Evolutionary conservation across 23 tunicate genomes (phyloP).

Genomic region (Clavelina lepadiformis): DNA sequence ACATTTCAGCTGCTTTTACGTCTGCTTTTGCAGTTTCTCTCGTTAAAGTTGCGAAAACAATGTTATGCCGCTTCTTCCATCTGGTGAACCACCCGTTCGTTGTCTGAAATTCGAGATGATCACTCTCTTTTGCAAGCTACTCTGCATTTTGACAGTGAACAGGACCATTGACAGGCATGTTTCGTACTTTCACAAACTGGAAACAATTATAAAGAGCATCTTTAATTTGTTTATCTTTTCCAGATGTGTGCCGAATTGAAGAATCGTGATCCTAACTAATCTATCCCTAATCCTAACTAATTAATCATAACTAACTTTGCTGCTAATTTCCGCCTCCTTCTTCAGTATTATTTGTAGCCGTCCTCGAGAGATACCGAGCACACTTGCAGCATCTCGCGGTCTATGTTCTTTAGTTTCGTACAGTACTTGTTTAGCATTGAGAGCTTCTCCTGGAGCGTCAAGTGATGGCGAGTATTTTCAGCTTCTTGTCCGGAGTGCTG

Average conservation of each 20-base stretch:
- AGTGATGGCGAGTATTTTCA: slow-evolving; percentile 2
- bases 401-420: slow-evolving; percentile 5
- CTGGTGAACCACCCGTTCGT: slow-evolving; percentile 2
- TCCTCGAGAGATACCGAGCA: slow-evolving; percentile 8
- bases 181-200: slow-evolving; percentile 9
- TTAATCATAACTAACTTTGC: slow-evolving; percentile 1
- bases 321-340: slow-evolving; percentile 8
- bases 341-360: slow-evolving; percentile 5
- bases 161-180: slow-evolving; percentile 9
- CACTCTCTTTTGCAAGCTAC: slow-evolving; percentile 10
- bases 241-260: slow-evolving; percentile 5
- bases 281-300: no score
- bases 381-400: slow-evolving; percentile 18
- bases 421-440: slow-evolving; percentile 6
- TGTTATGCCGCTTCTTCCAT: slow-evolving; percentile 15
- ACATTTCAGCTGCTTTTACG: slow-evolving; percentile 5
- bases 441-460: slow-evolving; percentile 4
- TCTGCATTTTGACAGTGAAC: slow-evolving; percentile 10
- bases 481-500: slow-evolving; percentile 3
- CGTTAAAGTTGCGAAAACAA: slow-evolving; percentile 2
- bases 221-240: not conserved
- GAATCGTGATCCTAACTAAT: slow-evolving; percentile 3
- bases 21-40: slow-evolving; percentile 15
- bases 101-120: slow-evolving; percentile 4
- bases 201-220: slow-evolving; percentile 8